Evolutionary conservation across 1,140 invertebrate species (phyloP).

Genomic region (Helicorthomorpha holstii): DNA sequence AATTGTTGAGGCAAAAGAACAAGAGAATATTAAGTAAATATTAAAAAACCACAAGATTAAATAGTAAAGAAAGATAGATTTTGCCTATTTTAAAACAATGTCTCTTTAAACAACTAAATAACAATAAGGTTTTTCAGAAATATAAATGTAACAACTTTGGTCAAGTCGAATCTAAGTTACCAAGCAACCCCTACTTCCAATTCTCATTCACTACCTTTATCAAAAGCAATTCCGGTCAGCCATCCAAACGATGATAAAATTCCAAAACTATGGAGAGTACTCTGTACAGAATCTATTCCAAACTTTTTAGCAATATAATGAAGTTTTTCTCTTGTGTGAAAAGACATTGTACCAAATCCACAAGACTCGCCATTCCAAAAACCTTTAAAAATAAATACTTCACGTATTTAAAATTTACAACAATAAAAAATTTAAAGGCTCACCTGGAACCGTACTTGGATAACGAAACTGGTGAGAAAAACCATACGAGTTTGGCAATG

Average conservation of each 20-base stretch:
- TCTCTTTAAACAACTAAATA: no score
- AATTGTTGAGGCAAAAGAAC: conserved; percentile 3
- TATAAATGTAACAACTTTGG: no score
- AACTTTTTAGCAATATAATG: conserved; percentile 28
- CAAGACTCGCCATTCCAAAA: conserved; percentile 57
- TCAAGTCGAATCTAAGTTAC: no score
- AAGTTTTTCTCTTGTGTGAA: conserved; percentile 35
- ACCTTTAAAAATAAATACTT: conserved; percentile 32
- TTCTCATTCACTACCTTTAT: no score
- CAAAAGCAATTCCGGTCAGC: conserved; percentile 55
- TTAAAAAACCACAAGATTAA: no score
- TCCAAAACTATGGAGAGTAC: conserved; percentile 42
- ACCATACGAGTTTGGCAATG: conserved; percentile 37
- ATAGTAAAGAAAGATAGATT: no score
- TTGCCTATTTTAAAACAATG: no score
- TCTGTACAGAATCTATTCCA: conserved; percentile 35
- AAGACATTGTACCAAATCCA: conserved; percentile 57
- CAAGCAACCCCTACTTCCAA: no score
- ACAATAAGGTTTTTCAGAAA: no score
- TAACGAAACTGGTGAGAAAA: conserved; percentile 33
- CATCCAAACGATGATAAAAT: conserved; percentile 60
- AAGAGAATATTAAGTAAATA: conserved; percentile 2
- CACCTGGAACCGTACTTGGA: conserved; percentile 55
- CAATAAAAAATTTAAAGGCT: conserved; percentile 7
- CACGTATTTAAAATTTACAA: conserved; percentile 2